Conservation (phyloP, 2,113 vertebrate species). For the Tragelaphus buxtoni region DNA sequence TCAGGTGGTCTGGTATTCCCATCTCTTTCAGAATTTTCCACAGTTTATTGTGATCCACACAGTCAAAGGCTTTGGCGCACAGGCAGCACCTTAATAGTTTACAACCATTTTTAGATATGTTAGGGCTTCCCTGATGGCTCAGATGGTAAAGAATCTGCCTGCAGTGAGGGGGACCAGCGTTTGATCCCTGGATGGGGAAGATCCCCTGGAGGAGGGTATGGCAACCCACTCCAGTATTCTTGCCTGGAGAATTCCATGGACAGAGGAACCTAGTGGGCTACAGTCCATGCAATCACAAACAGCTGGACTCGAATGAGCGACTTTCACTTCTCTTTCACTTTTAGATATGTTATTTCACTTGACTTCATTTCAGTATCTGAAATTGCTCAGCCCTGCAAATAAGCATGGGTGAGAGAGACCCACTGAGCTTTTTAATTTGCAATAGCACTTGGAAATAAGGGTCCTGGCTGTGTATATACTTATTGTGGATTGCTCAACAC, state of each 20-base stretch:
- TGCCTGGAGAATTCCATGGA: neutral
- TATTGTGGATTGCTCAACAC: neutral
- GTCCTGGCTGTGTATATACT: neutral
- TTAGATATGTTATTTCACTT: neutral
- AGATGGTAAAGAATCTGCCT: neutral
- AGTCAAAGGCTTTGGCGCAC: neutral
- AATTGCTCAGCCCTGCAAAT: neutral
- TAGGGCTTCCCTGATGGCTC: neutral
- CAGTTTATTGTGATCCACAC: no score
- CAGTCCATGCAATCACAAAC: neutral
- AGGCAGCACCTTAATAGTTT: neutral
- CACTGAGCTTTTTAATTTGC: neutral
- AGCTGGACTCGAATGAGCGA: neutral
- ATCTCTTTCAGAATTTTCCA: no score
- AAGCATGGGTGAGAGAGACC: neutral
- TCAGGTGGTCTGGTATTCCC: no score
- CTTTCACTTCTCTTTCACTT: neutral
- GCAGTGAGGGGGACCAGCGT: neutral
- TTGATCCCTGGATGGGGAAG: neutral
- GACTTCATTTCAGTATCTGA: constrained; percentile 16
- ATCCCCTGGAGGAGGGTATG: neutral
- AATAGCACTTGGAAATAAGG: constrained; percentile 23
- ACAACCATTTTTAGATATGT: neutral
- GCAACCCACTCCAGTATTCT: neutral
- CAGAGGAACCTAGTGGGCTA: neutral